Evolutionary conservation across 1,140 invertebrate genomes (phyloP).

Genomic region (Delia radicum): DNA sequence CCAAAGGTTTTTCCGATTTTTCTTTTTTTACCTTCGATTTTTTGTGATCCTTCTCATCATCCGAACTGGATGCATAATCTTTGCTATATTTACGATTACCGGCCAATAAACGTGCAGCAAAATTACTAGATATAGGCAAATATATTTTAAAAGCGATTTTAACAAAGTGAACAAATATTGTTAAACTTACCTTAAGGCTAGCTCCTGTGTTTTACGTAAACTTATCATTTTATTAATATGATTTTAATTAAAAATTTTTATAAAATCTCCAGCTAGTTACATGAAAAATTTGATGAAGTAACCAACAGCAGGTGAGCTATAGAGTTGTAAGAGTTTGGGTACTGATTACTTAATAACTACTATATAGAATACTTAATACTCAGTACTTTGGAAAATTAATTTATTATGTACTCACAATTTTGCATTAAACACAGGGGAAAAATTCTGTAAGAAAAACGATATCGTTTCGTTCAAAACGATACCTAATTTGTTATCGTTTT

Average conservation of each 20-base stretch:
- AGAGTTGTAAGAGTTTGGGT: no score
- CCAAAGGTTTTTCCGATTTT: background rate
- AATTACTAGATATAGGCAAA: background rate
- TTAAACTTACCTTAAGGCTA: background rate
- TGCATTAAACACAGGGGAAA: no score
- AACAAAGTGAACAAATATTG: no score
- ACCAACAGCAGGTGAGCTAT: no score
- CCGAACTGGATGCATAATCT: slow-evolving; percentile 19
- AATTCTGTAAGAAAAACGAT: no score
- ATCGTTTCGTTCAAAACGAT: no score
- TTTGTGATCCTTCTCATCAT: slow-evolving; percentile 22
- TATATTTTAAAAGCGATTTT: background rate
- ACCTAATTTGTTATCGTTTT: no score
- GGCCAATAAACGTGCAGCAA: slow-evolving; percentile 24
- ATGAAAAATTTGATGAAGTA: slow-evolving; percentile 1
- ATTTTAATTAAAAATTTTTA: background rate
- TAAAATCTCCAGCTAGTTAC: background rate
- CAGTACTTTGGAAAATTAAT: no score
- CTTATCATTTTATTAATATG: background rate
- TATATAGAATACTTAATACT: no score
- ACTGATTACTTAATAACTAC: no score
- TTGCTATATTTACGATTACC: slow-evolving; percentile 22
- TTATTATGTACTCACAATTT: no score
- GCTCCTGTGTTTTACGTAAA: slow-evolving; percentile 17
- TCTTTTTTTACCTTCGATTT: slow-evolving; percentile 16